Evolutionary conservation across 2,888 invertebrate genomes (phyloP).

Genomic region (Eutolmus rufibarbis): DNA sequence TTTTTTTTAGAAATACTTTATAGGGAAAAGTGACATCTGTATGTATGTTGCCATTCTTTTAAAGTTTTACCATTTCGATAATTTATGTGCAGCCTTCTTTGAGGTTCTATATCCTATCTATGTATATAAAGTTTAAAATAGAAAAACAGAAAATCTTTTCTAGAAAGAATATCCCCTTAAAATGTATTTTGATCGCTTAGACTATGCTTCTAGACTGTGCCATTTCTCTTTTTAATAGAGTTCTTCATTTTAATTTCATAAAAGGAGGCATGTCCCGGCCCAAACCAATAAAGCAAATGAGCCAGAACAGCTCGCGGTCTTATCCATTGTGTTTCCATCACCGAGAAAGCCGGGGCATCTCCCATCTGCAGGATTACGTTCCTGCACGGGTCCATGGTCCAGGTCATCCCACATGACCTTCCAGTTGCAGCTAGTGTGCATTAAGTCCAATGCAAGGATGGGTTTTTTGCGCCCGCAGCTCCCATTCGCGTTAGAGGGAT

Average conservation of each 20-base stretch:
- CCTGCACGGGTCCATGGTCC: background rate
- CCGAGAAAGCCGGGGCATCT: background rate
- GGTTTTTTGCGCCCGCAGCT: background rate
- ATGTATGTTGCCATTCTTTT: no score
- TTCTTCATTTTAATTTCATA: background rate
- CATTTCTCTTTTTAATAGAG: background rate
- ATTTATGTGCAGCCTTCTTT: no score
- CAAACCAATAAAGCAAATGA: background rate
- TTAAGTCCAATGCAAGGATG: background rate
- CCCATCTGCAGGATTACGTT: background rate
- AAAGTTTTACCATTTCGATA: no score
- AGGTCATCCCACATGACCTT: background rate
- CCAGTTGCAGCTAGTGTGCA: background rate
- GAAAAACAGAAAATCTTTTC: no score
- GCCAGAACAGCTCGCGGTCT: background rate
- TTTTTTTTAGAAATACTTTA: no score
- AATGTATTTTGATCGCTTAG: background rate
- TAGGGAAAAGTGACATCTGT: no score
- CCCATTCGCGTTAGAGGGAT: background rate
- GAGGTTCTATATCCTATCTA: no score
- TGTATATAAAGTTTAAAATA: no score
- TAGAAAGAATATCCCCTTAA: background rate
- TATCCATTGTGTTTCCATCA: background rate
- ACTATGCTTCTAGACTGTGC: background rate
- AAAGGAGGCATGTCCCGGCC: background rate